These are phyloP conservation scores for Catocala sponsa DNA, from an alignment of 2,888 invertebrate species.

Conservation along the genomic window DNA sequence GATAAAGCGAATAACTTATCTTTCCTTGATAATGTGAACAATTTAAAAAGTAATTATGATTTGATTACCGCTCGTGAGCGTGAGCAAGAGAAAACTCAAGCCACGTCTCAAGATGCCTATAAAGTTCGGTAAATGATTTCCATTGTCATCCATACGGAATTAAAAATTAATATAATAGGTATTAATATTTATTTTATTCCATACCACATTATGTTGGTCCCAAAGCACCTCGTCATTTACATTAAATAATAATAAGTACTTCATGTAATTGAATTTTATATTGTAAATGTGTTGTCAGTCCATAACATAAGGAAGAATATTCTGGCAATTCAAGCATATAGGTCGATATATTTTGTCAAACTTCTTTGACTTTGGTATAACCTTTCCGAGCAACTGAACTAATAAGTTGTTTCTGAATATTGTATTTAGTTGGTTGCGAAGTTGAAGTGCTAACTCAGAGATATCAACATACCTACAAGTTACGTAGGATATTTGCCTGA, in stretches of 20 bases:
- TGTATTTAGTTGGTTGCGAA: conserved; percentile 23
- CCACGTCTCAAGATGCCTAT: conserved; percentile 3
- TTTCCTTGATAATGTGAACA: conserved; percentile 15
- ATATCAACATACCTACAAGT: neutral
- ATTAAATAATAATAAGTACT: neutral
- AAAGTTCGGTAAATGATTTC: conserved; percentile 7
- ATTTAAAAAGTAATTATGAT: conserved; percentile 20
- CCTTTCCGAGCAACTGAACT: conserved; percentile 34
- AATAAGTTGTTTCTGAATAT: conserved; percentile 27
- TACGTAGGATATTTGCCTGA: neutral
- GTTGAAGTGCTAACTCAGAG: conserved; percentile 17
- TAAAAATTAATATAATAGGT: neutral
- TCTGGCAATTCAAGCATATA: conserved; percentile 23
- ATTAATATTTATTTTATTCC: conserved; percentile 1
- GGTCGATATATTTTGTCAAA: conserved; percentile 21
- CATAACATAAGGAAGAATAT: no score
- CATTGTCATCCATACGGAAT: conserved; percentile 13
- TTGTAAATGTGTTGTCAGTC: neutral
- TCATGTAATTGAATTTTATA: neutral
- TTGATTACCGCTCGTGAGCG: conserved; percentile 10
- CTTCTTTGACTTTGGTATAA: conserved; percentile 38
- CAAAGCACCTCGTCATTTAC: conserved; percentile 1
- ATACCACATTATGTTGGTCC: neutral
- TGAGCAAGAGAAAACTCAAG: conserved; percentile 8
- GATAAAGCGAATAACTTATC: conserved; percentile 8